Percentiles rank a stretch among this genome's conserved stretches.
Conservation (phyloP, 2,888 invertebrate genomes). For the Heliconius ethilla region DNA sequence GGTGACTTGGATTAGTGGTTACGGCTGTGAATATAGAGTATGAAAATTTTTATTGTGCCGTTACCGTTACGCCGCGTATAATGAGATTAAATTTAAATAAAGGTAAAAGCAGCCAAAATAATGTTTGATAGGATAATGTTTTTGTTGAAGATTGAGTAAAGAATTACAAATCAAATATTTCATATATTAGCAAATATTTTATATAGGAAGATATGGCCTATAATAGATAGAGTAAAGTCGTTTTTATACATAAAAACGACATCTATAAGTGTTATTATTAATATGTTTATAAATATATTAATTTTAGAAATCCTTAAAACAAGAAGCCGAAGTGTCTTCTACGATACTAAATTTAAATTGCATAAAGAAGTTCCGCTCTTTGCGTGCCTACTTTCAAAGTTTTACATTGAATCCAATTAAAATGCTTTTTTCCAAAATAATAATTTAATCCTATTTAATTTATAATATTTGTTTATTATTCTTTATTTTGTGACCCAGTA, state of each 20-base stretch:
- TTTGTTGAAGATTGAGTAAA: background rate
- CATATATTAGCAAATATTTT: background rate
- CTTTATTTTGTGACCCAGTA: too few species aligned
- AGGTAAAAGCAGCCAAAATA: background rate
- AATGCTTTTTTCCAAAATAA: too few species aligned
- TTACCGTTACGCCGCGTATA: background rate
- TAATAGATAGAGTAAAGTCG: too few species aligned
- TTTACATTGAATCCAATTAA: too few species aligned
- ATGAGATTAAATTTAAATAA: background rate
- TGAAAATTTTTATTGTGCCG: background rate
- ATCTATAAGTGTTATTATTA: too few species aligned
- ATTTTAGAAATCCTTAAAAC: background rate
- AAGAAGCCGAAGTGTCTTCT: background rate
- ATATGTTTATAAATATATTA: background rate
- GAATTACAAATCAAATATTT: background rate
- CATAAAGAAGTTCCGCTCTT: background rate
- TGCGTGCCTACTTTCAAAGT: background rate
- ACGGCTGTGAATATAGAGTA: background rate
- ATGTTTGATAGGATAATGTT: background rate
- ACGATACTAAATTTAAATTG: background rate
- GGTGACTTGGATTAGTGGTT: background rate
- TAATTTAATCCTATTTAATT: too few species aligned
- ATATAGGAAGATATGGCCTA: too few species aligned
- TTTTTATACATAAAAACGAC: too few species aligned
- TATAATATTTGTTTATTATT: too few species aligned